Percentiles rank a stretch among this genome's conserved stretches.
phyloP scores from a whole-genome alignment of 1,140 invertebrate genomes.

The Monochamus saltuarius region DNA sequence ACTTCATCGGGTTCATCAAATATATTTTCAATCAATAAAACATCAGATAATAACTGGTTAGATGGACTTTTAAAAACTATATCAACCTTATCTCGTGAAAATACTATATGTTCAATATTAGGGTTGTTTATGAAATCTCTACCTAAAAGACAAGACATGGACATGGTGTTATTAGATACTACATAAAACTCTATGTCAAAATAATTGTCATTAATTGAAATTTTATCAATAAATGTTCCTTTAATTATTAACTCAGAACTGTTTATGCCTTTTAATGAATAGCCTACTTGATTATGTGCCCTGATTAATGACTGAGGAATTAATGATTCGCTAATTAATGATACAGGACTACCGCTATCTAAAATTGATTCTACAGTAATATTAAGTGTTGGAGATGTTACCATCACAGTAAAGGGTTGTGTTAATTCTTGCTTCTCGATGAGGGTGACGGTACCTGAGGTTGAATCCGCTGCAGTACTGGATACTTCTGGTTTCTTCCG shows the following conservation, averaged over 20 bases:
- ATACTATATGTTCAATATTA: too few relatives aligned
- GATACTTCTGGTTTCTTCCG: background rate
- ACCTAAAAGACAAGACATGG: too few relatives aligned
- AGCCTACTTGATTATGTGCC: background rate
- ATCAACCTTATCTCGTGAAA: too few relatives aligned
- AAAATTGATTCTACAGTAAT: background rate
- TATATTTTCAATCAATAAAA: conserved; percentile 1
- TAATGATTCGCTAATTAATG: background rate
- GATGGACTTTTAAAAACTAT: too few relatives aligned
- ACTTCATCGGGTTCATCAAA: background rate
- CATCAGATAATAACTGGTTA: background rate
- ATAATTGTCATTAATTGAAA: background rate
- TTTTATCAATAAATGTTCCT: conserved; percentile 4
- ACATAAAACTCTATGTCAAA: too few relatives aligned
- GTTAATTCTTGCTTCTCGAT: background rate
- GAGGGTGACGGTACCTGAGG: background rate
- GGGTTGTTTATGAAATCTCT: too few relatives aligned
- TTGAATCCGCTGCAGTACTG: background rate
- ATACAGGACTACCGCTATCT: background rate
- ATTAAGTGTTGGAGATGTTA: background rate
- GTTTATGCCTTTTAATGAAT: background rate
- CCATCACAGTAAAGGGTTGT: background rate
- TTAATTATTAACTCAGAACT: background rate
- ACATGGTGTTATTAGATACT: too few relatives aligned
- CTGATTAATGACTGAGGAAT: background rate